These are phyloP conservation scores for Tethea ocularis DNA, from an alignment of 2,888 invertebrate species.

Conservation along the genomic window DNA sequence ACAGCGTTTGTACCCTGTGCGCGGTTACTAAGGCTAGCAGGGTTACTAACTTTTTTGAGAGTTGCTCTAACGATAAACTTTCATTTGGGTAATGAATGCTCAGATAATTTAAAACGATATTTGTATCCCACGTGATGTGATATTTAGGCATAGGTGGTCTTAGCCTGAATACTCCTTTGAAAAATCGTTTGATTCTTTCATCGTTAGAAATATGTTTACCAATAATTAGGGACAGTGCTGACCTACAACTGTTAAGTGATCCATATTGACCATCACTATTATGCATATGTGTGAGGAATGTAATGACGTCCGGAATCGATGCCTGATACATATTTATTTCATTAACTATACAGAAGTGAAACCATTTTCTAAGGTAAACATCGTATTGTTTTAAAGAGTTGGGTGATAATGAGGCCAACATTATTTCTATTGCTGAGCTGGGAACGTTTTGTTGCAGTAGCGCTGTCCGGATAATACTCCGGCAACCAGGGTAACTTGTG, in stretches of 20 bases:
- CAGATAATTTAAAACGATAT: too few species aligned
- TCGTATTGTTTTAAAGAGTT: constrained; percentile 20
- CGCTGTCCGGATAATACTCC: constrained; percentile 20
- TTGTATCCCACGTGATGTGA: too few species aligned
- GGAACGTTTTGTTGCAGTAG: constrained; percentile 10
- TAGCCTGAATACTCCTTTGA: constrained; percentile 16
- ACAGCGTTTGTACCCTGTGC: not conserved
- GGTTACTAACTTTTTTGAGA: not conserved
- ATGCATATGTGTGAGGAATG: constrained; percentile 2
- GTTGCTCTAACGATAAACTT: too few species aligned
- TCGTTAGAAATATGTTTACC: constrained; percentile 8
- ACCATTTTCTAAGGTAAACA: constrained; percentile 10
- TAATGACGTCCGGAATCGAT: not conserved
- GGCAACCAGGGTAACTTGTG: too few species aligned
- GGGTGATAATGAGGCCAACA: constrained; percentile 18
- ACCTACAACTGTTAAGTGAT: constrained; percentile 11
- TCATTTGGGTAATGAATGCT: too few species aligned
- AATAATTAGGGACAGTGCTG: constrained; percentile 9
- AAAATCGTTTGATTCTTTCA: constrained; percentile 10
- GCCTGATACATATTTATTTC: constrained; percentile 6
- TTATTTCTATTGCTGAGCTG: constrained; percentile 10
- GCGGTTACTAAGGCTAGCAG: not conserved
- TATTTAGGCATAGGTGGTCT: constrained; percentile 5
- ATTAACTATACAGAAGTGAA: constrained; percentile 13
- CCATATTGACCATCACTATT: constrained; percentile 10